These are phyloP conservation scores for Amniataba percoides DNA, from an alignment of 2,797 vertebrate genomes.

Conservation along the genomic window DNA sequence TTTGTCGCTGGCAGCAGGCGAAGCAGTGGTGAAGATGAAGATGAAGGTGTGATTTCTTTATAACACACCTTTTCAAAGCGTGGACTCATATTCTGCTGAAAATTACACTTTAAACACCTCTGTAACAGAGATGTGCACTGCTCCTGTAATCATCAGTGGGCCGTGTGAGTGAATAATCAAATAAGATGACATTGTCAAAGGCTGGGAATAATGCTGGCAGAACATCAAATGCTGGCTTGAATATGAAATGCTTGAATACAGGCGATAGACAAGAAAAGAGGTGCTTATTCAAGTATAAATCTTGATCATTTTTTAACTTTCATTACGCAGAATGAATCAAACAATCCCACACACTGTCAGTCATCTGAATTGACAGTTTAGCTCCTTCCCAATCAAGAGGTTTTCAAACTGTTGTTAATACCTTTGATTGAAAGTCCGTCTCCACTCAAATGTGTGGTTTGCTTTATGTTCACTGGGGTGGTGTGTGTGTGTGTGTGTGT, in stretches of 20 bases:
- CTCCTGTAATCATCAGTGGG: slow-evolving; percentile 21
- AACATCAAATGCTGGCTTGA: slow-evolving; percentile 30
- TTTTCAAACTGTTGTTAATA: not conserved
- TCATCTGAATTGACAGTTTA: not conserved
- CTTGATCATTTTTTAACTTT: not conserved
- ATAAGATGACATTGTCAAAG: slow-evolving; percentile 32
- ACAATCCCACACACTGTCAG: not conserved
- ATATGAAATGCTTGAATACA: slow-evolving; percentile 15
- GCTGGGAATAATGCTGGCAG: slow-evolving; percentile 25
- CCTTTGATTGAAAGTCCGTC: no score
- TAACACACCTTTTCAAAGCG: slow-evolving; percentile 29
- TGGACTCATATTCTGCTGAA: slow-evolving; percentile 25
- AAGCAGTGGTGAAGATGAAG: slow-evolving; percentile 32
- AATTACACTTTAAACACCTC: slow-evolving; percentile 28
- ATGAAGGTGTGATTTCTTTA: slow-evolving; percentile 45
- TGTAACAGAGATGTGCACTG: slow-evolving; percentile 8
- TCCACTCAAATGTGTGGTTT: no score
- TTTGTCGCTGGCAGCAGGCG: slow-evolving; percentile 33
- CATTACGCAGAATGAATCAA: slow-evolving; percentile 1
- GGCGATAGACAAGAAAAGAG: slow-evolving; percentile 11
- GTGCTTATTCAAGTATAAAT: slow-evolving; percentile 14
- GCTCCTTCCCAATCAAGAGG: not conserved
- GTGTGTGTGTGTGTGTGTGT: no score
- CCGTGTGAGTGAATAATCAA: slow-evolving; percentile 20
- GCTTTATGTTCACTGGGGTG: not conserved